Percentiles rank a stretch among this genome's conserved stretches.
Evolutionary conservation across 2,888 invertebrate genomes (phyloP).

Genomic region (Trichogramma dendrolimi): DNA sequence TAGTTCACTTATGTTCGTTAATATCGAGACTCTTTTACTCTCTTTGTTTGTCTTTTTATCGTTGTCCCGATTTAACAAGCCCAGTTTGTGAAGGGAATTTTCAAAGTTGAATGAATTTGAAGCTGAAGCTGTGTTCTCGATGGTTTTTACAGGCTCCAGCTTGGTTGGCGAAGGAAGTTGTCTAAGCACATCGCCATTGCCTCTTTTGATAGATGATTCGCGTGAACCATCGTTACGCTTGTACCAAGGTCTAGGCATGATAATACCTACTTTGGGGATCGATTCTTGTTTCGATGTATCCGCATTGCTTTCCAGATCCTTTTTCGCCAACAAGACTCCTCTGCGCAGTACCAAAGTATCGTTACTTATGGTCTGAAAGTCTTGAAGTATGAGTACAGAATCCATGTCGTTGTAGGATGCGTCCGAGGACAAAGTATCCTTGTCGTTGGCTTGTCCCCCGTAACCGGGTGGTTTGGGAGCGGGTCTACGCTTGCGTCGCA

Average conservation of each 20-base stretch:
- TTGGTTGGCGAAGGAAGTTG: conserved; percentile 29
- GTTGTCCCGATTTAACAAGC: conserved; percentile 44
- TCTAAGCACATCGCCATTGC: conserved; percentile 35
- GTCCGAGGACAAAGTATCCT: conserved; percentile 24
- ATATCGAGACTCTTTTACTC: conserved; percentile 59
- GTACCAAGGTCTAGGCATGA: conserved; percentile 63
- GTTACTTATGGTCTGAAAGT: conserved; percentile 40
- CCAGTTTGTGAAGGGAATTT: conserved; percentile 52
- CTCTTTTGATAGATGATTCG: conserved; percentile 30
- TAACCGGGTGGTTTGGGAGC: conserved; percentile 57
- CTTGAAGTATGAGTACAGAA: neutral
- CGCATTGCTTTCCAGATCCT: conserved; percentile 22
- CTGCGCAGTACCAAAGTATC: conserved; percentile 46
- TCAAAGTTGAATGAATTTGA: conserved; percentile 49
- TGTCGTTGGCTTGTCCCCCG: conserved; percentile 19
- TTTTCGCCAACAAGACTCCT: conserved; percentile 43
- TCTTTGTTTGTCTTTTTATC: conserved; percentile 54
- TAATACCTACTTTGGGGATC: neutral
- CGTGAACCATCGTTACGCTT: conserved; percentile 51
- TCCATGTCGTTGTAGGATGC: conserved; percentile 22
- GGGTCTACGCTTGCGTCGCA: conserved; percentile 53
- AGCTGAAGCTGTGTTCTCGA: conserved; percentile 32
- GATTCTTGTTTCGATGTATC: neutral
- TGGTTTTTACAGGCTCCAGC: conserved; percentile 31
- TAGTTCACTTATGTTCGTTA: conserved; percentile 74